Evolutionary conservation across 2,797 vertebrate genomes (phyloP), one percentile per base, ranked within the genome.

Genomic region (Podargus strigoides): DNA sequence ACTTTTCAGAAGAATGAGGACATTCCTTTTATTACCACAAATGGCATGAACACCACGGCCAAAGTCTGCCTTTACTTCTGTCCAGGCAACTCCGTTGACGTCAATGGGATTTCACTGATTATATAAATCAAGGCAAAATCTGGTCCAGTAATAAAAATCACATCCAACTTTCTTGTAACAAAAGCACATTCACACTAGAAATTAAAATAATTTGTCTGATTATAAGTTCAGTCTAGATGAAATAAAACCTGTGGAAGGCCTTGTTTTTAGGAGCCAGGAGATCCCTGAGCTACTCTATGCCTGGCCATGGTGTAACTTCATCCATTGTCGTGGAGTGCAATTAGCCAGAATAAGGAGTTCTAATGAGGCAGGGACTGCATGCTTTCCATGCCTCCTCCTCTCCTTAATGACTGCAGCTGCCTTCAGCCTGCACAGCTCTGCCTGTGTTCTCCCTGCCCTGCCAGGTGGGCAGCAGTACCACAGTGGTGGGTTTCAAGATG

Each of bases 11-110:
- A 96, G 87, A 94, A 94, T 96, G 91, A 95, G 87, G 76, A 95
- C 94, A 96, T 96, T 95, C 95, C 80, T 94, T 88, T 87, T 85
- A 94, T 94, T 95, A 95, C 94, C 95, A 95, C 96, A 96, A 95
- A 96, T 85, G 53, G 68, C 74, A 94, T 22, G 84, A 95, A 18
- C 75, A 64, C 41, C 44, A 58, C 59, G 77, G 94, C 93, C 95
- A 95, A 93, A 96, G 83, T 67, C 89, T 93, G 77, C 93, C 91
- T 73, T 76, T 85, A 86, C 92, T 93, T 88, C 89, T 93, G 95
- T 68, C 93, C 93, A 93, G 80, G 88, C 96, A 93, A 85, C 94
- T 90, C 72, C 22, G 55, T 58, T 97, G 96, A 97, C 94, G 95
- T 96, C 95, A 96, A 52, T 94, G 63, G 91, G 91, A 96, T 95